Conservation (phyloP, 2,113 vertebrate genomes). For the Centropus unirufus region DNA sequence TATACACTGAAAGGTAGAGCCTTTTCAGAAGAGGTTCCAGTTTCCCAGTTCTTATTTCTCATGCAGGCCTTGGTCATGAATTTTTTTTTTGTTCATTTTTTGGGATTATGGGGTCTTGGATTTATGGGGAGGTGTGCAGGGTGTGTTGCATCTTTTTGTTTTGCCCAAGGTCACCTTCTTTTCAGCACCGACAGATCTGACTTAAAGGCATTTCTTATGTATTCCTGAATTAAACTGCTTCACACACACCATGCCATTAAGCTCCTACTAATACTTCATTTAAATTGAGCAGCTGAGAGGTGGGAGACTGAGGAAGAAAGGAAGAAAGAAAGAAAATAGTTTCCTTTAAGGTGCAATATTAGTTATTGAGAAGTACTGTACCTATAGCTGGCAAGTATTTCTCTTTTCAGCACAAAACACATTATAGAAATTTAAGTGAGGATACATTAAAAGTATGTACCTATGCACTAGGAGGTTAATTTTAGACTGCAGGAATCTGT, state of each 20-base stretch:
- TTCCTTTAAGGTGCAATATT: neutral
- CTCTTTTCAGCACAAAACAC: neutral
- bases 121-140: neutral
- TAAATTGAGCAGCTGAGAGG: neutral
- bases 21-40: neutral
- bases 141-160: neutral
- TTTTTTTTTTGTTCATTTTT: neutral
- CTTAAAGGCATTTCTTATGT: neutral
- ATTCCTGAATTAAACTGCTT: neutral
- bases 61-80: neutral
- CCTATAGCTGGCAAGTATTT: neutral
- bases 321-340: neutral
- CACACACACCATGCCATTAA: neutral
- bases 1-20: neutral
- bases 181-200: neutral
- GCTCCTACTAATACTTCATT: neutral
- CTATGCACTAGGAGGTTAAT: neutral
- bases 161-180: neutral
- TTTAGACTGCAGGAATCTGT: neutral
- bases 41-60: neutral
- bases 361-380: neutral
- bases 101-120: neutral
- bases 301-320: neutral
- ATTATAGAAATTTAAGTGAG: neutral
- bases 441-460: neutral